Evolutionary conservation across 2,888 invertebrate genomes (phyloP), one percentile per base, ranked within the genome.

Genomic region (Campoletis raptor): DNA sequence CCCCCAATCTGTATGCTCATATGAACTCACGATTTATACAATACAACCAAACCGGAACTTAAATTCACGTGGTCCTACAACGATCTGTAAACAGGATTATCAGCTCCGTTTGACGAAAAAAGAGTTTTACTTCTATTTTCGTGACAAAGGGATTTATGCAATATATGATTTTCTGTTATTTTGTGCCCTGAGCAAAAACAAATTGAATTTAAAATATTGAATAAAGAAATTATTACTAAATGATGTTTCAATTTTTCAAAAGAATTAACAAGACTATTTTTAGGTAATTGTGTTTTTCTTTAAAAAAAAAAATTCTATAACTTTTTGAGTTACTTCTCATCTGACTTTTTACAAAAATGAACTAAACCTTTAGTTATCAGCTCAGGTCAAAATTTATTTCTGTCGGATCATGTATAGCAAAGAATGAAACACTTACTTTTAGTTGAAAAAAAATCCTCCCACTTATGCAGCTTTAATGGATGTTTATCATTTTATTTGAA

Each of bases 31-130:
- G 66, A 76, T 85, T 70, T 64, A 61, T 57, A 37, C 48, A 48
- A 54, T 69, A 30, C 40, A 48, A 74, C 70, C 74, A 57, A 54
- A 79, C 61, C 45, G 79, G 67, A 80, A 82, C 52, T 78, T n/a
- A 24, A 57, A 78, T 78, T 21, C 54, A 73, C 48, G 69, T 67
- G 79, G 52, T 45, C 61, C 52, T 21, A 21, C 40, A 42, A 67
- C 74, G 30, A 82, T 70, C n/a, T 69, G 24, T 64, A 66, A 66
- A 61, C 24, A 36, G 52, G 67, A 37, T 77, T 45, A 45, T 81
- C 64, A 36, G 30, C 74, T 40, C 48, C 36, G 10, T 36, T 57
- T 52, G 36, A 48, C 24, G 48, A 73, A 24, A n/a, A n/a, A 21
- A 64, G 61, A 10, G 57, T 30, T 45, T 15, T 12, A 5, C 9